Conservation (phyloP, 2,888 invertebrate species). For the Trissolcus japonicus region DNA sequence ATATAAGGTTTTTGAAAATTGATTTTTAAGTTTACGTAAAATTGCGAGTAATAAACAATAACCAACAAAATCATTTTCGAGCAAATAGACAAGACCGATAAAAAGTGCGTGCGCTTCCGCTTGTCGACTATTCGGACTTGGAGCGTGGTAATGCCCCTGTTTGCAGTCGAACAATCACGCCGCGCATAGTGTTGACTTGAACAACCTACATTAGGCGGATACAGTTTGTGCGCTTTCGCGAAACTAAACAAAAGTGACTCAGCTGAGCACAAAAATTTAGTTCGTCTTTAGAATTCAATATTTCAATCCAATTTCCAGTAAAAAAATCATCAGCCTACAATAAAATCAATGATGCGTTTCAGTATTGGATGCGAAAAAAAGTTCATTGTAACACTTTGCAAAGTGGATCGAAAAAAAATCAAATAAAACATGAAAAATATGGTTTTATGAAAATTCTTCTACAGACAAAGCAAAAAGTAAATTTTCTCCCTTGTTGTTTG, state of each 20-base stretch:
- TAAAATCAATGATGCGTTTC: too few species aligned
- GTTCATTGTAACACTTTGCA: neutral
- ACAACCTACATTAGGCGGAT: conserved; percentile 66
- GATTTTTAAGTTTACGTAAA: too few species aligned
- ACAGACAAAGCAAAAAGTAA: conserved; percentile 34
- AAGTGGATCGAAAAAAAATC: neutral
- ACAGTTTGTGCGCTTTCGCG: conserved; percentile 54
- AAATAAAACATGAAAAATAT: neutral
- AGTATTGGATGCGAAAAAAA: too few species aligned
- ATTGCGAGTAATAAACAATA: neutral
- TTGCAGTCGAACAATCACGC: conserved; percentile 63
- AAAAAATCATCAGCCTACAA: too few species aligned
- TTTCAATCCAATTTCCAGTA: too few species aligned
- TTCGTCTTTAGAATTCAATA: too few species aligned
- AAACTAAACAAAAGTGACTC: conserved; percentile 46
- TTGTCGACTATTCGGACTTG: conserved; percentile 4
- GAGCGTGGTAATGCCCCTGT: conserved; percentile 62
- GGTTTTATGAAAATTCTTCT: too few species aligned
- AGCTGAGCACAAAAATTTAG: neutral
- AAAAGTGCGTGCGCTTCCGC: conserved; percentile 1
- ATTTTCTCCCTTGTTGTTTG: conserved; percentile 40
- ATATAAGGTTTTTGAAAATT: too few species aligned
- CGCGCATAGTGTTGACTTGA: conserved; percentile 47
- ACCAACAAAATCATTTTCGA: neutral
- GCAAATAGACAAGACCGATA: neutral